These are phyloP conservation scores for Atrina japonica DNA, from an alignment of 2,888 invertebrate species.

Conservation along the genomic window DNA sequence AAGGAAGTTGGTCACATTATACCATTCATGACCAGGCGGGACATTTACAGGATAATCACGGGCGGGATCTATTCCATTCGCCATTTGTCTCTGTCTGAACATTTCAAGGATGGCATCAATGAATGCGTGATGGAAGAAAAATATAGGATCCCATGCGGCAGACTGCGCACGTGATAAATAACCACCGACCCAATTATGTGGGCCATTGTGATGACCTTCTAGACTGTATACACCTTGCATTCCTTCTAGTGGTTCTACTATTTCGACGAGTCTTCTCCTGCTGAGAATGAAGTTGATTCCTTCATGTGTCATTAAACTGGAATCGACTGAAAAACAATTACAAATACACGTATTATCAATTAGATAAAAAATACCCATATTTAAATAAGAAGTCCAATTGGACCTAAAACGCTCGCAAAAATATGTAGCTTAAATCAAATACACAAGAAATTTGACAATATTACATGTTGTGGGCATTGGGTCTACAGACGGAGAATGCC, in stretches of 20 bases:
- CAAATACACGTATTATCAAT: too few species aligned
- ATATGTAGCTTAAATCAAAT: too few species aligned
- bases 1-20: slow-evolving; percentile 34
- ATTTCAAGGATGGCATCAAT: slow-evolving; percentile 71
- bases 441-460: too few species aligned
- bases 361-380: too few species aligned
- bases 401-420: too few species aligned
- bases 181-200: slow-evolving; percentile 70
- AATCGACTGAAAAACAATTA: too few species aligned
- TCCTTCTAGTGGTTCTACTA: slow-evolving; percentile 32
- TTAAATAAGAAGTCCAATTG: too few species aligned
- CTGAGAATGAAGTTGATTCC: slow-evolving; percentile 44
- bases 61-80: slow-evolving; percentile 47
- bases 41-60: slow-evolving; percentile 49
- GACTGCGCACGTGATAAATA: slow-evolving; percentile 64
- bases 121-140: slow-evolving; percentile 69
- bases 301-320: slow-evolving; percentile 36
- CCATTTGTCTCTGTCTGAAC: slow-evolving; percentile 59
- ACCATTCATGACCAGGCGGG: slow-evolving; percentile 25
- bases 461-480: too few species aligned
- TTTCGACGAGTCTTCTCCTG: slow-evolving; percentile 30
- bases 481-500: too few species aligned
- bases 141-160: slow-evolving; percentile 68
- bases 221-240: slow-evolving; percentile 47
- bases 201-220: slow-evolving; percentile 64